Percentiles rank a stretch among this genome's conserved stretches.
These are phyloP conservation scores for Chromis chromis DNA, from an alignment of 2,797 vertebrate species.

Conservation along the genomic window DNA sequence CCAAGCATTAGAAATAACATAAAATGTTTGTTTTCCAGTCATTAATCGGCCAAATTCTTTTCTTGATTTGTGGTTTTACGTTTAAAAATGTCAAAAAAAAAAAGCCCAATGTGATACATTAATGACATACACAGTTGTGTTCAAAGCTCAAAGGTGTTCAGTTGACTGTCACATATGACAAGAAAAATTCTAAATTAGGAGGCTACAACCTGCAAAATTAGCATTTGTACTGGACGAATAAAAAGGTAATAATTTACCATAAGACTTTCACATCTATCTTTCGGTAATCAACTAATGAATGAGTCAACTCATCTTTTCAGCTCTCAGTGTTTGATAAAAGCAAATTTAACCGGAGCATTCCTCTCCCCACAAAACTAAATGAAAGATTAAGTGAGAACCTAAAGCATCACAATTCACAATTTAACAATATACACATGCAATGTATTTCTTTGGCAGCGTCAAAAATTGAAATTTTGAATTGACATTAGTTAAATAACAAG, in stretches of 20 bases:
- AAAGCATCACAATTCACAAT: not conserved
- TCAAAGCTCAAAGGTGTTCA: not conserved
- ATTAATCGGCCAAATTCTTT: not conserved
- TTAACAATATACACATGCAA: not conserved
- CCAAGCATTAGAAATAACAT: not conserved
- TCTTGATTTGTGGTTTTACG: too few species aligned
- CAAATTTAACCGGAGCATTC: not conserved
- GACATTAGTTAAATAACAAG: constrained; percentile 5
- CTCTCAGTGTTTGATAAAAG: constrained; percentile 4
- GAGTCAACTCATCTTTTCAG: not conserved
- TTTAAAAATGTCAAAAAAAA: too few species aligned
- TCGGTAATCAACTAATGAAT: not conserved
- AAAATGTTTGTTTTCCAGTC: not conserved
- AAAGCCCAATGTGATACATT: not conserved
- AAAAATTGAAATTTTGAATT: not conserved
- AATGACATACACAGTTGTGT: not conserved
- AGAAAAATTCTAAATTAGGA: not conserved
- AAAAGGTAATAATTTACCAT: not conserved
- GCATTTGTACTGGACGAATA: not conserved
- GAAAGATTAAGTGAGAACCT: not conserved
- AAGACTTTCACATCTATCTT: not conserved
- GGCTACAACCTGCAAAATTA: too few species aligned
- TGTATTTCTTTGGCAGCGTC: not conserved
- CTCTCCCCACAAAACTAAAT: constrained; percentile 7
- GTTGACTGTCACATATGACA: not conserved